Base-by-base conservation (phyloP, 2,797 vertebrate species). In the Rhyacichthys aspro region DNA sequence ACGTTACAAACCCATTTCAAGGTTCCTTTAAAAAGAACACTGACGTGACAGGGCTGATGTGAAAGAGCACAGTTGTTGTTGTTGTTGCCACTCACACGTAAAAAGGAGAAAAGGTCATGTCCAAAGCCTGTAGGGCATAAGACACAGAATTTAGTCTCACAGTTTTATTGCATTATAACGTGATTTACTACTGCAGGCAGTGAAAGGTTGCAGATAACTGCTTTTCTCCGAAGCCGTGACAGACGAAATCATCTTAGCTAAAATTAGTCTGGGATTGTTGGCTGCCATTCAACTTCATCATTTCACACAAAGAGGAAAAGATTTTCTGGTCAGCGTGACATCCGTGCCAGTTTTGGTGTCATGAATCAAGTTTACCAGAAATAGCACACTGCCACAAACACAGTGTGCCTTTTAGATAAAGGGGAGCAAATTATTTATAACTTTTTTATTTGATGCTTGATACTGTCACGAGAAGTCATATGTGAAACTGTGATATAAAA, bases 321-420 rank as follows among this genome's bases (percentile, higher is more conserved):
- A 7, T 75, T 63, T 71, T 45, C 60, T 61, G 61, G 43, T 73
- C 48, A 53, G 63, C 16, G 1, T 44, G 56, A 61, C 50, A 53
- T 58, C 57, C 9, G 8, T 34, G 53, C 60, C 79, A 70, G 65
- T 82, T 9, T 55, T 8, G 7, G 16, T 16, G 39, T 60, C 17
- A 17, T 7, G 6, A 59, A 38, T 9, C 61, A 32, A 43, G 47
- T 39, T 73, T 62, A 47, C 55, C 59, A 67, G 45, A 75, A 55
- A 68, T 74, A 67, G 53, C n/a, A n/a, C 4, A 18, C 34, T 63
- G 41, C 52, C 28, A 43, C 7, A 8, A 67, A 11, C 45, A 5
- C 16, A 54, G 43, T 10, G 28, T 59, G 44, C 28, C 28, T 16
- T 38, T 39, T 54, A 38, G 38, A 41, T 11, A 41, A n/a, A 12